Base-by-base conservation (phyloP, 2,113 vertebrate genomes). In the Aramus guarauna region DNA sequence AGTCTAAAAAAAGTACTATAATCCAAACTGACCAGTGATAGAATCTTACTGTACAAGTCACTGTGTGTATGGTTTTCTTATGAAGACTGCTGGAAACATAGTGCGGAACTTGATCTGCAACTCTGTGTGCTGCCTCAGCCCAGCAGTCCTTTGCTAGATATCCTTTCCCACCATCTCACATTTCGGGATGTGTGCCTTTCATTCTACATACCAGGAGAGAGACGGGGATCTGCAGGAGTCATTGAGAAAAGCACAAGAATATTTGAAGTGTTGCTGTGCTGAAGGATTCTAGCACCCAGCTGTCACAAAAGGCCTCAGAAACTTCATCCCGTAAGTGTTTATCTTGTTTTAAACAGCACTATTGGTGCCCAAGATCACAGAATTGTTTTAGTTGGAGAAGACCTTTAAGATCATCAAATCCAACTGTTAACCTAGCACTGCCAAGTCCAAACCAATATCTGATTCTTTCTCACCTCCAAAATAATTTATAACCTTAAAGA, bases 181-280 rank as follows among this genome's bases (percentile, higher is more conserved):
- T 50, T 84, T 15, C 86, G 37, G 15, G 13, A 34, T 34, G 29
- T n/a, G 10, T 41, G 32, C 24, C 24, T 91, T 73, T 79, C 48
- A 32, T 36, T 56, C 27, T 34, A 52, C 9, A 2, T 17, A 71
- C 5, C 13, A 21, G 20, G 18, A 53, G 2, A 20, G 26, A 53
- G 59, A 59, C 24, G 15, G 15, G 24, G 7, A 55, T 15, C 43
- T 45, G 15, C 2, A 11, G 4, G 0, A 88, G 0, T 41, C 15
- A 67, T 5, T 27, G 22, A 69, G n/a, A 62, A 87, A 85, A 81
- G 47, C 47, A 47, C 6, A 48, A 19, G 10, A 8, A 1, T 15
- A 60, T 48, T 0, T 56, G 20, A 78, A 72, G 23, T 0, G 0
- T 0, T 69, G 30, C 58, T 69, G 53, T 3, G 5, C 6, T 7